Conservation (phyloP, 2,113 vertebrate genomes). For the Leucopsar rothschildi region DNA sequence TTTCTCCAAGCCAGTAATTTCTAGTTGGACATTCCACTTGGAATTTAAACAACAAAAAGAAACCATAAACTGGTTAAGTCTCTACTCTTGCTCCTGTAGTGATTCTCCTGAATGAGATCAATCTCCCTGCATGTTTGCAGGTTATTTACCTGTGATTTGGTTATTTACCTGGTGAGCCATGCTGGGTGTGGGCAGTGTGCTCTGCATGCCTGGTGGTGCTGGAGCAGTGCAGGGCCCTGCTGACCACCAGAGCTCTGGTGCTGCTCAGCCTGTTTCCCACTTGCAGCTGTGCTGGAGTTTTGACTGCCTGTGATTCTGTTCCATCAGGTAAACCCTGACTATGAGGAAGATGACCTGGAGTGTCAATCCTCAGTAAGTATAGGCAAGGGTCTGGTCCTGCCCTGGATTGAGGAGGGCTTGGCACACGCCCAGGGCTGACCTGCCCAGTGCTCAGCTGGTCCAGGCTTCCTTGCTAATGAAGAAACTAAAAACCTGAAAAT, state of each 20-base stretch:
- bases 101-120: rapidly evolving
- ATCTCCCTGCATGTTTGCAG: background rate
- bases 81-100: background rate
- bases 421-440: background rate
- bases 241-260: background rate
- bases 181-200: background rate
- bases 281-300: constrained; percentile 55
- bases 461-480: background rate
- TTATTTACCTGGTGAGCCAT: background rate
- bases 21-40: background rate
- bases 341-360: constrained; percentile 91
- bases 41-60: background rate
- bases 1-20: background rate
- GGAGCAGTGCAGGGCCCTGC: background rate
- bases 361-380: constrained; percentile 90
- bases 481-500: background rate
- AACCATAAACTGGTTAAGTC: background rate
- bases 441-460: background rate
- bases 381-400: constrained; percentile 60
- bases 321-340: constrained; percentile 91
- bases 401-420: constrained; percentile 46
- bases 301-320: constrained; percentile 79
- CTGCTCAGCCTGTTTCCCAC: constrained; percentile 63
- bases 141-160: rapidly evolving
- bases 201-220: background rate